Evolutionary conservation across 2,888 invertebrate species (phyloP).

Genomic region (Leucania comma): DNA sequence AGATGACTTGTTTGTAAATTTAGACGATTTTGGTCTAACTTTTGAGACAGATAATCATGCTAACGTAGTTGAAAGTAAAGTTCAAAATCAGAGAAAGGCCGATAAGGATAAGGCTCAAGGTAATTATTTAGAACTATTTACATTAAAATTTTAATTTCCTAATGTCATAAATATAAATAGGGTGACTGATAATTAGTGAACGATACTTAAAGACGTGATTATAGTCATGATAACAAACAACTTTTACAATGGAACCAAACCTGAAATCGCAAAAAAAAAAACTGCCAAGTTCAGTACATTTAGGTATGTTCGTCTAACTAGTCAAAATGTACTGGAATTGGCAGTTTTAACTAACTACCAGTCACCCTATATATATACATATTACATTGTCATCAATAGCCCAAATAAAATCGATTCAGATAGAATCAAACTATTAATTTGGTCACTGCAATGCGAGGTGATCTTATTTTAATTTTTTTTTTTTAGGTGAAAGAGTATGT

Average conservation of each 20-base stretch:
- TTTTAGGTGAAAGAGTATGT: constrained; percentile 91
- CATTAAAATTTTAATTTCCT: background rate
- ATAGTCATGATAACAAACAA: too few relatives aligned
- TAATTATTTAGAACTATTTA: constrained; percentile 54
- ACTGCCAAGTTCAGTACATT: too few relatives aligned
- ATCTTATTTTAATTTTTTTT: constrained; percentile 10
- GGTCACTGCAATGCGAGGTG: background rate
- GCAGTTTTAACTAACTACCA: too few relatives aligned
- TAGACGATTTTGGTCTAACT: constrained; percentile 85
- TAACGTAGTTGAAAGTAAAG: constrained; percentile 59
- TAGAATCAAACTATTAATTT: background rate
- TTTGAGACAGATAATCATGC: constrained; percentile 80
- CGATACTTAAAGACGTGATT: too few relatives aligned
- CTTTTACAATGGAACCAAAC: too few relatives aligned
- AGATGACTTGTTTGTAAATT: constrained; percentile 86
- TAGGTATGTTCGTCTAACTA: too few relatives aligned
- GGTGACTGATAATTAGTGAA: too few relatives aligned
- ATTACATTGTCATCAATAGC: background rate
- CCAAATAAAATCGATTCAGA: background rate
- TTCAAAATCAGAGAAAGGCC: constrained; percentile 70
- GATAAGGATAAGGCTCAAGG: constrained; percentile 83
- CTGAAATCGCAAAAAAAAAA: too few relatives aligned
- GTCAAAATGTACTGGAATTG: too few relatives aligned
- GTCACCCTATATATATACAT: background rate
- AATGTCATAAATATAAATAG: too few relatives aligned